Conservation (phyloP, 2,797 vertebrate species). For the Bothrops alternatus region DNA sequence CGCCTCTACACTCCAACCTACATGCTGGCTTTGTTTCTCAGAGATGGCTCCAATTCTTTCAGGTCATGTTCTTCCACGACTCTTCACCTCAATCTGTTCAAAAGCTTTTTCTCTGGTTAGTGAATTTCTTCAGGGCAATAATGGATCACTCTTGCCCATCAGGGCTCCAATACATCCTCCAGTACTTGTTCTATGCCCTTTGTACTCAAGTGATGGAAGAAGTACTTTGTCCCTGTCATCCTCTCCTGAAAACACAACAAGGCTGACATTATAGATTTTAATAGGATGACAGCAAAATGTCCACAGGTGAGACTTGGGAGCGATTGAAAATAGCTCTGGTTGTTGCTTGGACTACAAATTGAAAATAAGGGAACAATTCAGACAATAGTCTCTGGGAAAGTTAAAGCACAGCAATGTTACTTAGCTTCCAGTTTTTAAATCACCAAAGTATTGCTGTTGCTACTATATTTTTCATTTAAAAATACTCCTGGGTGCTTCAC, state of each 20-base stretch:
- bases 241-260: neutral
- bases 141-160: neutral
- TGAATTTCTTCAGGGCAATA: neutral
- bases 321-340: neutral
- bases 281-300: neutral
- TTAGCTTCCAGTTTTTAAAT: neutral
- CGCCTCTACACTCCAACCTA: neutral
- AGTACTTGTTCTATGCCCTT: slow-evolving; percentile 2
- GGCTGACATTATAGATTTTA: slow-evolving; percentile 4
- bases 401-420: neutral
- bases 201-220: slow-evolving; percentile 1
- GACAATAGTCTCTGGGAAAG: neutral
- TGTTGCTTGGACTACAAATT: neutral
- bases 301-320: neutral
- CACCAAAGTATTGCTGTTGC: neutral
- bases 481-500: neutral
- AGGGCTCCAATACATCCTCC: neutral
- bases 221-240: slow-evolving; percentile 4
- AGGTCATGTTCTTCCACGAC: neutral
- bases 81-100: slow-evolving; percentile 1
- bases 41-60: neutral
- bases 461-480: neutral
- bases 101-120: slow-evolving; percentile 9
- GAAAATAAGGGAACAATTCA: neutral
- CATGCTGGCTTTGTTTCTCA: neutral